A percentile compares a stretch with the other conserved stretches of the same genome.
phyloP scores from a whole-genome alignment of 2,797 vertebrate genomes.

The Euthynnus affinis region DNA sequence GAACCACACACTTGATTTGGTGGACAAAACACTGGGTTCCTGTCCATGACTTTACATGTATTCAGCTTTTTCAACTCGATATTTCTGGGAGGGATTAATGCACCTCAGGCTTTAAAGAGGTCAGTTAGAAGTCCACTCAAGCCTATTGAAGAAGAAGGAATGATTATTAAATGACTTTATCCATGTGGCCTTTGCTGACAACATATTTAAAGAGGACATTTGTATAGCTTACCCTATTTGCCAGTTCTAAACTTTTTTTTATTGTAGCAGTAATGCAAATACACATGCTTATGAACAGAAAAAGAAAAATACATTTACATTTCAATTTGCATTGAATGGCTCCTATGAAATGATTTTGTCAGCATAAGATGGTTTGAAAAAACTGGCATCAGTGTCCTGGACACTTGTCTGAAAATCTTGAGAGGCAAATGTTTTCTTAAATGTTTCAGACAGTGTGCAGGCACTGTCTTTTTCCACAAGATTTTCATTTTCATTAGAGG shows the following conservation, averaged over 20 bases:
- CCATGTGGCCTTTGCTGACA: not conserved
- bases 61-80: constrained; percentile 26
- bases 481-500: not conserved
- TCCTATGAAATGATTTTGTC: not conserved
- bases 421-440: not conserved
- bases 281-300: not conserved
- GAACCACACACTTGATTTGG: constrained; percentile 9
- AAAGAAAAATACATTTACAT: too few relatives aligned
- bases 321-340: not conserved
- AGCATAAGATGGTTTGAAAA: not conserved
- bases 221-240: too few relatives aligned
- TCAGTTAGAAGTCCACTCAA: not conserved
- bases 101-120: constrained; percentile 11
- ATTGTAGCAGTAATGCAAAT: not conserved
- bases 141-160: not conserved
- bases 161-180: constrained; percentile 22
- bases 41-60: constrained; percentile 29
- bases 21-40: constrained; percentile 21
- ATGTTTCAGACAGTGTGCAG: not conserved
- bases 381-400: not conserved
- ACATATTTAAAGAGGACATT: constrained; percentile 9
- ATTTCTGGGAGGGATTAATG: constrained; percentile 23
- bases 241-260: not conserved
- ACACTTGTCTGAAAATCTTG: not conserved
- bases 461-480: not conserved